Base-by-base conservation (phyloP, 2,888 invertebrate species). In the Melikaiella ostensackeni region DNA sequence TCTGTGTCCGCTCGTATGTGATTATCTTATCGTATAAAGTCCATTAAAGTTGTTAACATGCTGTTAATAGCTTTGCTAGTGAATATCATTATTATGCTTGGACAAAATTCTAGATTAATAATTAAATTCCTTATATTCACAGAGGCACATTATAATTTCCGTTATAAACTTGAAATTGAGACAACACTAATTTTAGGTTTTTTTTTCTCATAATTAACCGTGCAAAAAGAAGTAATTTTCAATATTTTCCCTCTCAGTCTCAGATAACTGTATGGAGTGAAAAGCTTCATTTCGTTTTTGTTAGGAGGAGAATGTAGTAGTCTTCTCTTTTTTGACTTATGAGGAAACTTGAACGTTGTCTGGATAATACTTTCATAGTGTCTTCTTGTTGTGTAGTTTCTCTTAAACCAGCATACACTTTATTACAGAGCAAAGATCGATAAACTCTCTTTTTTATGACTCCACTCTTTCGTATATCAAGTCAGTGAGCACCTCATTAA, bases 401-500 rank as follows among this genome's bases (percentile, higher is more conserved):
- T 9, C 50, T 70, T 11, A 30, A 70, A 70, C 46, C 50, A 50
- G 70, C 30, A 16, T 5, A 33, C 30, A 9, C 55, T 70, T 70
- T 70, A 70, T 70, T 70, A 46, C 50, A 70, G 30, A 70, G 50
- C n/a, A 27, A 27, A 46, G 70, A 70, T 70, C 70, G 50, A 33
- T 70, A 64, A 21, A 50, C 70, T 33, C 55, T 70, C 50, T 70
- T 70, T 70, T 70, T 70, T 70, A 70, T 55, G 70, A 33, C 50
- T 70, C 33, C n/a, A 70, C 70, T 70, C 55, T 66, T 70, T 70
- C 70, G 50, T 70, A 50, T 50, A 70, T 70, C 50, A 55, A 70
- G 46, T 70, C 70, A 70, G 50, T 70, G 70, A 70, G 70, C 70
- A 70, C 70, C 70, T 70, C 70, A 70, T 70, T 70, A 70, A 70